These are phyloP conservation scores for Rachycentron canadum DNA, from an alignment of 2,797 vertebrate species.

Conservation along the genomic window DNA sequence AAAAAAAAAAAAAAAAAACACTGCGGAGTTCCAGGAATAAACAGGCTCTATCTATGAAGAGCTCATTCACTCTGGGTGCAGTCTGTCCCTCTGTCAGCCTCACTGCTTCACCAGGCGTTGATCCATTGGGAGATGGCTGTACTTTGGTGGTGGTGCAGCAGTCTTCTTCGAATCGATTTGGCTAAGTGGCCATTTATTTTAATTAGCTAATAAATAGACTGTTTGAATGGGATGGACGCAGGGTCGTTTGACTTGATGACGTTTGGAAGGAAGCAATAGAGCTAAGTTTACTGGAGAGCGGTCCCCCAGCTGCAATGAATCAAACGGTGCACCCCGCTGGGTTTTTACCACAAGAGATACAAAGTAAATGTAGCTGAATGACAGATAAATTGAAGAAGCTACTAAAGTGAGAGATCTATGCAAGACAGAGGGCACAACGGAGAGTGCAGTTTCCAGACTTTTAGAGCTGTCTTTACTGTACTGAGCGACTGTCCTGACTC, in stretches of 20 bases:
- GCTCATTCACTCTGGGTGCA: constrained; percentile 19
- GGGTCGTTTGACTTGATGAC: constrained; percentile 60
- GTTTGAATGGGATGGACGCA: constrained; percentile 53
- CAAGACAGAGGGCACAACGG: constrained; percentile 11
- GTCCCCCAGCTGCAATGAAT: constrained; percentile 46
- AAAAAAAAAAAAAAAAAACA: constrained; percentile 5
- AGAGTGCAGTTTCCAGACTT: constrained; percentile 22
- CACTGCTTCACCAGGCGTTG: constrained; percentile 26
- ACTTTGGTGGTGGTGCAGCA: constrained; percentile 43
- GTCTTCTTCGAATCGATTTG: constrained; percentile 69
- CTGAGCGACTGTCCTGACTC: constrained; percentile 18
- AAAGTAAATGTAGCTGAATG: constrained; percentile 21
- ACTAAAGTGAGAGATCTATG: constrained; percentile 11
- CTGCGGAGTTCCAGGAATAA: constrained; percentile 3
- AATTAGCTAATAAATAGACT: constrained; percentile 77
- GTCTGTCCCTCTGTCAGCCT: constrained; percentile 30
- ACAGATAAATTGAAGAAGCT: constrained; percentile 24
- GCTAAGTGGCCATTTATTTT: constrained; percentile 79
- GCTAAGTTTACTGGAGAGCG: constrained; percentile 40
- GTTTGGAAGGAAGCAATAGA: constrained; percentile 45
- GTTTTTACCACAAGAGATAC: constrained; percentile 26
- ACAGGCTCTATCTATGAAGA: neutral
- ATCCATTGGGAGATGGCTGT: constrained; percentile 40
- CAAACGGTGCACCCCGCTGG: constrained; percentile 25
- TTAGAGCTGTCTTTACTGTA: constrained; percentile 24